These are phyloP conservation scores for Phrixothrix hirtus DNA, from an alignment of 2,888 invertebrate species.

Conservation along the genomic window DNA sequence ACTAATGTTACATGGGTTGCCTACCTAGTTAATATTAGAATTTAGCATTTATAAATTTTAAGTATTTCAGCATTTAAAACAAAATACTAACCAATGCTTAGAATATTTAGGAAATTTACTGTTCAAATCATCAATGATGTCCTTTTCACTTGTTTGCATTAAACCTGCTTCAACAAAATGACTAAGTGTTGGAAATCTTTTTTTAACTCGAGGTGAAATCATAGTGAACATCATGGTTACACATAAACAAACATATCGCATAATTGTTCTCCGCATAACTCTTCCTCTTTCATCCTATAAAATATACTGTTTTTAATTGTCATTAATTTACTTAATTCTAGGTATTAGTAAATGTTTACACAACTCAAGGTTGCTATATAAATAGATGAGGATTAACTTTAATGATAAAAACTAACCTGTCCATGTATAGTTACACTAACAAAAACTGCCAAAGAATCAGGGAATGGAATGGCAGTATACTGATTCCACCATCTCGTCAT, in stretches of 20 bases:
- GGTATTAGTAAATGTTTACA: too few species aligned
- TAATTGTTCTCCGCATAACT: slow-evolving; percentile 79
- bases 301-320: too few species aligned
- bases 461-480: slow-evolving; percentile 82
- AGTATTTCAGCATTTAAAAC: slow-evolving; percentile 7
- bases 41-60: slow-evolving; percentile 2
- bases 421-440: slow-evolving; percentile 83
- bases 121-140: slow-evolving; percentile 77
- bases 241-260: slow-evolving; percentile 82
- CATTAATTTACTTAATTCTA: too few species aligned
- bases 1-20: too few species aligned
- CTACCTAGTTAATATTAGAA: too few species aligned
- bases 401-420: slow-evolving; percentile 60
- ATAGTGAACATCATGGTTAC: slow-evolving; percentile 86
- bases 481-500: slow-evolving; percentile 94
- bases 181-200: slow-evolving; percentile 81
- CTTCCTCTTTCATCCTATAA: slow-evolving; percentile 79
- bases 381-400: too few species aligned
- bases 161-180: slow-evolving; percentile 86
- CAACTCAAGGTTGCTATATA: too few species aligned
- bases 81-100: slow-evolving; percentile 73
- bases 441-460: slow-evolving; percentile 84
- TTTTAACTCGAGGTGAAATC: slow-evolving; percentile 86
- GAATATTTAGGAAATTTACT: slow-evolving; percentile 81
- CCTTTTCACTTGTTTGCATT: slow-evolving; percentile 78